These are phyloP conservation scores for Daphoenositta chrysoptera DNA, from an alignment of 2,113 vertebrate species.

Conservation along the genomic window DNA sequence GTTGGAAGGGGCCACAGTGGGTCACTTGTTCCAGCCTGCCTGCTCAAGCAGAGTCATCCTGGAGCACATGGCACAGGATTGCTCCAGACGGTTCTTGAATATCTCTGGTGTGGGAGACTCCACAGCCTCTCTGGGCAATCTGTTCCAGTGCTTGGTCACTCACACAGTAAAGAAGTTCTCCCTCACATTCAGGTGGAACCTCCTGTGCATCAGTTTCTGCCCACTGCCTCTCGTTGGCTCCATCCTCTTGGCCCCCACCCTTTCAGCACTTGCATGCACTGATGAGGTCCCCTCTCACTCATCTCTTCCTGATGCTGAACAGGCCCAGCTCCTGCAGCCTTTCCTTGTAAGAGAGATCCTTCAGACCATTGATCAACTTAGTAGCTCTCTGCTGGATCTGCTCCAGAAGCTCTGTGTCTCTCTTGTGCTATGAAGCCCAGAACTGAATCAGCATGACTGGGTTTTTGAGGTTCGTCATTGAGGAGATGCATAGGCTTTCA, in stretches of 20 bases:
- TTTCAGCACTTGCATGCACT: background rate
- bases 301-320: background rate
- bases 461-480: background rate
- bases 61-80: no score
- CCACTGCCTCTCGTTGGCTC: background rate
- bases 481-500: background rate
- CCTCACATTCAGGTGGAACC: background rate
- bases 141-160: background rate
- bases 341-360: background rate
- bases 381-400: background rate
- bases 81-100: background rate
- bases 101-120: background rate
- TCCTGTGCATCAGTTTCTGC: background rate
- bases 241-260: accelerated
- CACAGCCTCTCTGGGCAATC: accelerated
- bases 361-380: accelerated
- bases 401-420: no score
- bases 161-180: background rate
- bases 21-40: background rate
- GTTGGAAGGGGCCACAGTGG: background rate
- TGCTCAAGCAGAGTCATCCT: background rate
- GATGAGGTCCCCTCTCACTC: no score
- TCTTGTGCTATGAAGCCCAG: background rate
- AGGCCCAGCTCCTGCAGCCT: background rate
- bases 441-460: background rate